Base-by-base conservation (phyloP, 2,797 vertebrate species). In the Labeo calbasu region DNA sequence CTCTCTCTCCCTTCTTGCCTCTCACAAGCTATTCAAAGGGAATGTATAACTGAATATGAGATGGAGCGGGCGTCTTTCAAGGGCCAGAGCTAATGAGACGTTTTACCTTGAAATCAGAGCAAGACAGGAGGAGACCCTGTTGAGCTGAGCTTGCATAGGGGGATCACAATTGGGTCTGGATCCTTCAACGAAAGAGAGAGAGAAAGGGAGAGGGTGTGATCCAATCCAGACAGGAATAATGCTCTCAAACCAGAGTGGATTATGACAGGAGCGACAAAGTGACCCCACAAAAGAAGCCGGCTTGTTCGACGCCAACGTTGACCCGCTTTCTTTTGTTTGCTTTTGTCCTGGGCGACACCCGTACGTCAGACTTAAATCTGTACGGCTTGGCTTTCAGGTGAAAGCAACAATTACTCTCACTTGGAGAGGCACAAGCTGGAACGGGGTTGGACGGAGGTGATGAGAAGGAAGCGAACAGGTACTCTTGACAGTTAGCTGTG, bases 21-120 rank as follows among this genome's bases (percentile, higher is more conserved):
- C 84, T 79, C 79, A 69, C 90, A 87, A 92, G 90, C 91, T 90
- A 94, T 93, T 95, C 94, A 95, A 95, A 95, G 92, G 91, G 94
- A 96, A 95, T 95, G 91, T 92, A 91, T 93, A 94, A 95, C 93
- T 95, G 94, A 95, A 95, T 95, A 94, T 90, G 86, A 94, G 94
- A 94, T 94, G 89, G 92, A 93, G 92, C 91, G 89, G 91, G 91
- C 93, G 89, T 93, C 93, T 93, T 94, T 94, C 93, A 93, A 95
- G 94, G 94, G 91, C 93, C 91, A 86, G 86, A 86, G 91, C 93
- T 95, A 95, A 95, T 95, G 94, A 95, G 94, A 94, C 92, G 75
- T 93, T 95, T 95, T 95, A 93, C 93, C 94, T 95, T 94, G 93
- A 94, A 95, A 94, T 94, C 92, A 89, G 89, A 91, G 89, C 90